Base-by-base conservation (phyloP, 1,140 invertebrate genomes). In the Orius laevigatus region DNA sequence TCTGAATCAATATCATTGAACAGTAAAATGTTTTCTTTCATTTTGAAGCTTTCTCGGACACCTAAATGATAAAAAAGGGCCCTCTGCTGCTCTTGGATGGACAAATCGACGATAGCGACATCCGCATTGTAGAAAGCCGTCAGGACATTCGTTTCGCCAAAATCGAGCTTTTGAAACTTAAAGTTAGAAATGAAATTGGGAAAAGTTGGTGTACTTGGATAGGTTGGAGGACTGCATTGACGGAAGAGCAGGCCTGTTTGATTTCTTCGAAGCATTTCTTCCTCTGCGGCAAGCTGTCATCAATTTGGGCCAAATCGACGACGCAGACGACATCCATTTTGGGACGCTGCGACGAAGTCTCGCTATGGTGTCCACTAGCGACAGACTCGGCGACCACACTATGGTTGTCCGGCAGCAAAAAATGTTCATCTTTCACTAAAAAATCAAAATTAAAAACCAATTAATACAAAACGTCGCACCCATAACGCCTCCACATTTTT, bases 21-120 rank as follows among this genome's bases (percentile, higher is more conserved):
- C 2, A 96, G 71, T 10, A 98, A 65, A 51, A 98, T 90, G 67
- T 97, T 98, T 62, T 95, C 86, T 61, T 90, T 94, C 92, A 98
- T 98, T 40, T 85, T 85, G 72, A 98, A 97, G 63, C 90, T 96
- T 66, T 98, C 94, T 48, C 95, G 69, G 1, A 98, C 90, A 19
- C 94, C 95, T 35, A 98, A 74, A 65, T 98, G 93, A 70, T 98
- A 98, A 58, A 94, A 89, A 16, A 98, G 68, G 58, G 80, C 85
- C 59, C 66, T 71, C 63, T 92, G 87, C 66, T 96, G 92, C 31
- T 84, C 62, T 59, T 87, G 77, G 40, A 94, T 69, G 36, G 88
- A 92, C 55, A 98, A 72, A 69, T 99, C 95, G 25, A 98, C 88
- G 16, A 99, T 74, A 1, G 88, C 93, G 18, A 98, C 89, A 71